Base-by-base conservation (phyloP, 1,140 invertebrate species). In the roundworm (Caenorhabditis elegans) region DNA sequence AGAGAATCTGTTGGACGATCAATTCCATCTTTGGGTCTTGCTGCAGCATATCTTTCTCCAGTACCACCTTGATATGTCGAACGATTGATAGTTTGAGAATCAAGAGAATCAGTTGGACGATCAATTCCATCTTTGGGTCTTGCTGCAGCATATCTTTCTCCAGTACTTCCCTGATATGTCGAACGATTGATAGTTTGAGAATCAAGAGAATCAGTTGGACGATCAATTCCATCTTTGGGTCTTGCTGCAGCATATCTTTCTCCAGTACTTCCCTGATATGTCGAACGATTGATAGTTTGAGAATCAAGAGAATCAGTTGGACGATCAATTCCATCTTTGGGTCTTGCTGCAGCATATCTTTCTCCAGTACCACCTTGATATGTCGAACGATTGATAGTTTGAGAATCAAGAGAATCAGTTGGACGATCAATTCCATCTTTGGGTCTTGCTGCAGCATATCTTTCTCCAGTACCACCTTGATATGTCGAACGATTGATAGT, bases 341-440 rank as follows among this genome's bases (percentile, higher is more conserved):
- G 53, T 11, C 53, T 31, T 15, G 53, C 6, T 1, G 53, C 53
- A 15, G 8, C 10, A 34, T 34, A 60, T 34, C 53, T 60, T 6
- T 60, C 53, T 36, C 53, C 53, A n/a, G 53, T 60, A 8, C 53
- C 53, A 24, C 53, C 53, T 60, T 60, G 53, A 60, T 60, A 60
- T 10, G 53, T 60, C 2, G 53, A 60, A 17, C 53, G 8, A n/a
- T 60, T 60, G 53, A 60, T 60, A 11, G 53, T 60, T 8, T 26
- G 31, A 3, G 53, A 60, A 22, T 60, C 53, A 1, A 60, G 31
- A 3, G 28, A 31, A 34, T 60, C 53, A 60, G 53, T 60, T 17
- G 53, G 53, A 60, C 53, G 53, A 60, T 60, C 53, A 34, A 60
- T 60, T 1, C 5, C 15, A 60, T 60, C 53, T 34, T 60, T 60